phyloP scores from a whole-genome alignment of 2,797 vertebrate species.

The Chaetodon trifasciatus region DNA sequence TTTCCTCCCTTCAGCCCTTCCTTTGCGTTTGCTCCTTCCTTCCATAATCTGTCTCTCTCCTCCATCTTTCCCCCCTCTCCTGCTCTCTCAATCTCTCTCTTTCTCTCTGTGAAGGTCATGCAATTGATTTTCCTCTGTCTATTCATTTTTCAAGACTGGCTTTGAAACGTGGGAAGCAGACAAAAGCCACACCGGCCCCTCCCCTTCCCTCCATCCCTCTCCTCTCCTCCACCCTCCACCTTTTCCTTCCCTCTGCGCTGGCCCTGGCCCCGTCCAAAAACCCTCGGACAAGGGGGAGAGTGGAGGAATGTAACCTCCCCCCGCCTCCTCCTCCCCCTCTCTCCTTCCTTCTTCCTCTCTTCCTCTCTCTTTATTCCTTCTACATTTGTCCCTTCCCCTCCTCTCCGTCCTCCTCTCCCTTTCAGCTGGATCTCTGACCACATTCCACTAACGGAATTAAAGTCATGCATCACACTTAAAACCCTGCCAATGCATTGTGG shows the following conservation, averaged over 20 bases:
- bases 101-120: slow-evolving; percentile 89
- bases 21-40: slow-evolving; percentile 75
- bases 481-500: slow-evolving; percentile 82
- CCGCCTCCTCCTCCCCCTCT: background rate
- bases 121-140: slow-evolving; percentile 92
- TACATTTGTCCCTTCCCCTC: slow-evolving; percentile 70
- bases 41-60: slow-evolving; percentile 76
- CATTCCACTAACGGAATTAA: slow-evolving; percentile 85
- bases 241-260: slow-evolving; percentile 66
- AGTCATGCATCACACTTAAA: slow-evolving; percentile 85
- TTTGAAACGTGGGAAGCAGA: slow-evolving; percentile 92
- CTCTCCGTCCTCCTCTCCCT: slow-evolving; percentile 65
- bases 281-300: slow-evolving; percentile 64
- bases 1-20: slow-evolving; percentile 76
- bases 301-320: slow-evolving; percentile 66
- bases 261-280: slow-evolving; percentile 68
- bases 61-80: slow-evolving; percentile 48
- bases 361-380: slow-evolving; percentile 63
- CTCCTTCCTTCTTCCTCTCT: slow-evolving; percentile 44
- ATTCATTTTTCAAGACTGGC: slow-evolving; percentile 92
- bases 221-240: slow-evolving; percentile 69
- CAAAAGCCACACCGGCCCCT: slow-evolving; percentile 86
- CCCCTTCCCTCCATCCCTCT: slow-evolving; percentile 69
- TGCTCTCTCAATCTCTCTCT: slow-evolving; percentile 76
- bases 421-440: slow-evolving; percentile 76